Evolutionary conservation across 53 echinoderm and acorn worm species (phyloP).

Genomic region (Temnopleurus reevesii): DNA sequence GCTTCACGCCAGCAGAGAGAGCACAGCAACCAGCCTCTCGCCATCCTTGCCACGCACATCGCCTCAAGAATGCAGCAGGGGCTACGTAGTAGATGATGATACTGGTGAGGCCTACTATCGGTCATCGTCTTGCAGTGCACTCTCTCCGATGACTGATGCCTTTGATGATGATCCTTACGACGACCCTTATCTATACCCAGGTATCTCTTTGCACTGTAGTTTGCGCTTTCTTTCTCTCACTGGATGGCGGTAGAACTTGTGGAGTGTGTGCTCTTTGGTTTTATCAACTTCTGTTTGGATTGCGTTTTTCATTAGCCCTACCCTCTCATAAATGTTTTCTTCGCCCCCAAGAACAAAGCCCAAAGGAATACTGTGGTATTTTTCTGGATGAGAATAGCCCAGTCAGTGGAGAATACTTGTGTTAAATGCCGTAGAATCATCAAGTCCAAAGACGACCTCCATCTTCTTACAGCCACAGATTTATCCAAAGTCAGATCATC

Average conservation of each 20-base stretch:
- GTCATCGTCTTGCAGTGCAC: neutral
- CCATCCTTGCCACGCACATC: neutral
- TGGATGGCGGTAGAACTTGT: neutral
- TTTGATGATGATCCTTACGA: conserved; percentile 25
- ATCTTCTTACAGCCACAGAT: too few relatives aligned
- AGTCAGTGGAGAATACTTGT: too few relatives aligned
- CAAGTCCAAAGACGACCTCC: too few relatives aligned
- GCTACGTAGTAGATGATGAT: conserved; percentile 23
- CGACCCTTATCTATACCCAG: conserved; percentile 39
- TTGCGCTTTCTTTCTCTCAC: neutral
- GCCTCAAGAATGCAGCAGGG: neutral
- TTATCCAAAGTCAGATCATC: too few relatives aligned
- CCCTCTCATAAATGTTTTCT: too few relatives aligned
- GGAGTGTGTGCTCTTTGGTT: neutral
- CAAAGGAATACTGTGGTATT: too few relatives aligned
- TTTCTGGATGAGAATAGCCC: too few relatives aligned
- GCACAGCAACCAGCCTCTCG: neutral
- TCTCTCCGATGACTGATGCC: neutral
- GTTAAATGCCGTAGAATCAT: too few relatives aligned
- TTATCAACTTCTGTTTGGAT: conserved; percentile 27
- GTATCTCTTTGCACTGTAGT: conserved; percentile 23
- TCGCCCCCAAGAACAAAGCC: too few relatives aligned
- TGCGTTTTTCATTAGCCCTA: neutral
- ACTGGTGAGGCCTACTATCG: conserved; percentile 18
- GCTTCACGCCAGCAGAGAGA: conserved; percentile 2